Conservation (phyloP, 2,888 invertebrate genomes). For the Tipula confusa region DNA sequence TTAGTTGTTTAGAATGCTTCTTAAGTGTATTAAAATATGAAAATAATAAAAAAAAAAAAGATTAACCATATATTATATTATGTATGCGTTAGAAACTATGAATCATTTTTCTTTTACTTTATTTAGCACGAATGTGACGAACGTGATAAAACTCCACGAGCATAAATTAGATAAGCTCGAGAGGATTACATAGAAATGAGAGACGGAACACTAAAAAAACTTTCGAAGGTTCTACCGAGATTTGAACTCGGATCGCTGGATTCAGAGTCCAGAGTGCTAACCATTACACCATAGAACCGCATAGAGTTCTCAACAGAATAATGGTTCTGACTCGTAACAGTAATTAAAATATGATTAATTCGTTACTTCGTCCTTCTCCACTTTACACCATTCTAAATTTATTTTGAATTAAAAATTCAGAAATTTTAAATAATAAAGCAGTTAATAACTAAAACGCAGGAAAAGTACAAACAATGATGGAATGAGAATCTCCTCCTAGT, state of each 20-base stretch:
- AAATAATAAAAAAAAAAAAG: too few relatives aligned
- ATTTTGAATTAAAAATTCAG: too few relatives aligned
- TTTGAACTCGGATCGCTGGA: constrained; percentile 32
- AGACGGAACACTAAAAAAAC: not conserved
- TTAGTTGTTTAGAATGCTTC: not conserved
- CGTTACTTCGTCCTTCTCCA: too few relatives aligned
- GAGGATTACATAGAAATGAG: not conserved
- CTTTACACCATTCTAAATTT: too few relatives aligned
- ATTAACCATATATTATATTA: not conserved
- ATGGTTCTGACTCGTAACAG: not conserved
- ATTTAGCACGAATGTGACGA: not conserved
- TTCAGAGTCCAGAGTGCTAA: constrained; percentile 40
- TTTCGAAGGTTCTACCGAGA: constrained; percentile 31
- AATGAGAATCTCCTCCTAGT: too few relatives aligned
- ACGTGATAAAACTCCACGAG: not conserved
- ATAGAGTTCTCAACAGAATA: not conserved
- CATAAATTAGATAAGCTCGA: not conserved
- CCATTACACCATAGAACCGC: constrained; percentile 50
- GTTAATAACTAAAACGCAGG: too few relatives aligned
- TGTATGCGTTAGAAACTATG: not conserved
- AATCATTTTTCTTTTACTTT: not conserved
- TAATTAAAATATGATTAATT: not conserved
- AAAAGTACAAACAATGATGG: too few relatives aligned
- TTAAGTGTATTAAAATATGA: not conserved
- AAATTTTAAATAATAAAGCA: too few relatives aligned